Base-by-base conservation (phyloP, 2,797 vertebrate genomes). In the Pristis pectinata region DNA sequence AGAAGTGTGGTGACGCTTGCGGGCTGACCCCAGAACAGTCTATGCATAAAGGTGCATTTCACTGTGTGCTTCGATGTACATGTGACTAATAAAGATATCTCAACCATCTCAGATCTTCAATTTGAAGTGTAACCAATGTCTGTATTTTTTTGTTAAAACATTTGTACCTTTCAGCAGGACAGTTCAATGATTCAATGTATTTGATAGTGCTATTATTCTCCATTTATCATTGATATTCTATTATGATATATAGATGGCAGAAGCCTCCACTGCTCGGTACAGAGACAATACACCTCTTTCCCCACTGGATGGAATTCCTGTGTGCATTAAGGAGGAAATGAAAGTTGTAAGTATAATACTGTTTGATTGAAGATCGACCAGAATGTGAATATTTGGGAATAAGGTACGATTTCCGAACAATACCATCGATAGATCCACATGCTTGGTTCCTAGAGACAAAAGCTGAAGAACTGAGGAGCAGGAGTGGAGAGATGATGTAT, bases 301-400 rank as follows among this genome's bases (percentile, higher is more conserved):
- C 95, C 95, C 95, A n/a, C 95, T 97, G 95, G 96, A 97, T 95
- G 96, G 96, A 94, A 96, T 97, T 95, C 96, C 96, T 95, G 96
- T 97, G 37, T 97, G 96, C 89, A 17, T 97, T 94, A 97, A 97
- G 95, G 96, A 97, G 94, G 96, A 97, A 94, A 95, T 97, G 93
- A 96, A 96, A 96, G 96, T 97, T 95, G 96, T 97, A 95, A 95
- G 95, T 95, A 67, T 87, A 87, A n/a, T 61, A 19, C 30, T 61
- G 30, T 87, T 87, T 59, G 49, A 87, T n/a, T 17, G 37, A 80
- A 30, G 72, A 76, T 76, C 30, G 27, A 76, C 72, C 30, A 76
- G 30, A 30, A 30, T 76, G 44, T 49, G 7, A 24, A 8, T 10
- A 83, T 49, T 0, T 77, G 34, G 30, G 74, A n/a, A 77, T 77